phyloP scores from a whole-genome alignment of 2,797 vertebrate genomes.

The Hydrophis major region DNA sequence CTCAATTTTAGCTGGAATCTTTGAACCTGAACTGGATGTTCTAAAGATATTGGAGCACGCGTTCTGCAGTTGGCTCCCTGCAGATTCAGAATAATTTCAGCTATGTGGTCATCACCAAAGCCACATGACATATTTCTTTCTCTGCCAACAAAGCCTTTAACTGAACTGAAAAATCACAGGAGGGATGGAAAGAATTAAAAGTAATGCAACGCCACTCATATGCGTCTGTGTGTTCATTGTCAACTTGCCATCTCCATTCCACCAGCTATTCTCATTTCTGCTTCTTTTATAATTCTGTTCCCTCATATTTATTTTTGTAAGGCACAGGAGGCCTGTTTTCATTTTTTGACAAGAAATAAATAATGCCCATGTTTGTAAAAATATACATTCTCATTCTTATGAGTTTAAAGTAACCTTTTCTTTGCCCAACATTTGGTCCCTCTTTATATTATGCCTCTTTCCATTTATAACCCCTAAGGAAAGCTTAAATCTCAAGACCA shows the following conservation, averaged over 20 bases:
- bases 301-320: neutral
- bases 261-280: neutral
- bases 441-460: neutral
- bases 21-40: neutral
- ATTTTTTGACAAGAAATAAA: neutral
- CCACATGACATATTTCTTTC: neutral
- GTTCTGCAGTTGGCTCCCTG: neutral
- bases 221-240: neutral
- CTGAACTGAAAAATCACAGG: neutral
- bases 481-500: neutral
- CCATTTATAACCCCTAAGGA: neutral
- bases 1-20: neutral
- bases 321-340: neutral
- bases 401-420: neutral
- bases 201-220: neutral
- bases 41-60: neutral
- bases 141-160: slow-evolving; percentile 9
- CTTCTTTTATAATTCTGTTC: neutral
- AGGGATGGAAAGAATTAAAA: slow-evolving; percentile 3
- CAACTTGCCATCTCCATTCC: neutral
- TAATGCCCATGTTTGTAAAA: neutral
- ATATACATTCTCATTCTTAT: neutral
- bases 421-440: neutral
- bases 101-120: neutral
- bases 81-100: neutral